phyloP scores from a whole-genome alignment of 2,113 vertebrate species.

The Tinamus guttatus region DNA sequence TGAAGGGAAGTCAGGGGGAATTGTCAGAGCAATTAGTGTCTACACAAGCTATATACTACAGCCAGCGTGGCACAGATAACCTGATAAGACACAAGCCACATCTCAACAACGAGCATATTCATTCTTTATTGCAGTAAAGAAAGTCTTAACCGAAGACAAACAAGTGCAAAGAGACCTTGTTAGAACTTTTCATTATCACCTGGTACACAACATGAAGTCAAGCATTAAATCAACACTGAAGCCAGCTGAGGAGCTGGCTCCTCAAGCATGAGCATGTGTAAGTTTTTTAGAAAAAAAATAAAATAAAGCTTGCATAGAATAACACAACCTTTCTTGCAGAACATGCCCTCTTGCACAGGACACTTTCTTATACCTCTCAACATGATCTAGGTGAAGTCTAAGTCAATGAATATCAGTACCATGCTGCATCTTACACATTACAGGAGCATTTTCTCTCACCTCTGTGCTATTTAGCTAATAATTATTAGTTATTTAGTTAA shows the following conservation, averaged over 20 bases:
- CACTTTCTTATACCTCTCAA: background rate
- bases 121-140: background rate
- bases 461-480: background rate
- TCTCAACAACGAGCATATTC: background rate
- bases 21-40: background rate
- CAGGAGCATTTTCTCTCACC: background rate
- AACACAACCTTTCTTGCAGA: background rate
- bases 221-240: background rate
- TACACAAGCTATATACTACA: background rate
- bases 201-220: background rate
- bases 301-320: background rate
- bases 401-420: background rate
- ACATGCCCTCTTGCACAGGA: background rate
- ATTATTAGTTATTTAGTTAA: background rate
- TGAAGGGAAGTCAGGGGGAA: too few relatives aligned
- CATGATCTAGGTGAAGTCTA: background rate
- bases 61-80: background rate
- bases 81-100: accelerated
- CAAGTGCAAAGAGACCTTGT: accelerated
- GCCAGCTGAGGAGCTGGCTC: background rate
- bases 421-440: background rate
- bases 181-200: background rate
- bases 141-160: background rate
- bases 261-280: background rate
- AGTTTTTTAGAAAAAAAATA: background rate